Evolutionary conservation across 2,888 invertebrate species (phyloP), one percentile per base, ranked within the genome.

Genomic region (Schrankia costaestrigalis): DNA sequence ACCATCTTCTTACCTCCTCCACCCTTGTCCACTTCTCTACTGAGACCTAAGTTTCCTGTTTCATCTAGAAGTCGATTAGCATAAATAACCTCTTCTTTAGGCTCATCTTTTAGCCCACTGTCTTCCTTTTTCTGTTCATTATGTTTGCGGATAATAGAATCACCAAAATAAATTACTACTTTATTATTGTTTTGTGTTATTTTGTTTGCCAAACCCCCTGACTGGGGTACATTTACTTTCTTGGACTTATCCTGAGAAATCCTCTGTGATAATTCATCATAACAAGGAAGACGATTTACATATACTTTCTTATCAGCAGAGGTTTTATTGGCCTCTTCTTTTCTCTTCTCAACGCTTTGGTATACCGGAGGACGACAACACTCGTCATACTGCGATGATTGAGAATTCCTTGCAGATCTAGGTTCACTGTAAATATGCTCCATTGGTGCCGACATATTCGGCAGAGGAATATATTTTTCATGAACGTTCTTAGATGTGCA

Each of bases 121-220:
- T 78, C 78, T 71, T 82, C 89, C 63, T 74, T 82, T 51, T 74
- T 82, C 45, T 82, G 78, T 46, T 86, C 86, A 48, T 73, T 84
- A 33, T 89, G 87, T 48, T 85, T 86, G 19, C 89, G 76, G 36
- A 88, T 86, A 26, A 91, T 90, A 2, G 92, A 91, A 63, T 93
- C 93, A 17, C 93, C 93, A 50, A 93, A 93, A 68, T 93, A 93
- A 56, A 93, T 92, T 27, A 93, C 91, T n/a, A 93, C 92, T 79
- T 91, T 92, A 63, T 93, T 92, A 49, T 86, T 83, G 48, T 79
- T 79, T 63, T 88, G 78, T 31, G 85, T 89, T 35, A 85, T 83
- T 63, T 86, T 86, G 41, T 86, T 85, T 4, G 85, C 73, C 12
- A 86, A 53, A 7, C 76, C 78, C 17, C 68, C 64, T 8, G 57